These are phyloP conservation scores for Albula glossodonta DNA, from an alignment of 2,113 vertebrate species.

Conservation along the genomic window DNA sequence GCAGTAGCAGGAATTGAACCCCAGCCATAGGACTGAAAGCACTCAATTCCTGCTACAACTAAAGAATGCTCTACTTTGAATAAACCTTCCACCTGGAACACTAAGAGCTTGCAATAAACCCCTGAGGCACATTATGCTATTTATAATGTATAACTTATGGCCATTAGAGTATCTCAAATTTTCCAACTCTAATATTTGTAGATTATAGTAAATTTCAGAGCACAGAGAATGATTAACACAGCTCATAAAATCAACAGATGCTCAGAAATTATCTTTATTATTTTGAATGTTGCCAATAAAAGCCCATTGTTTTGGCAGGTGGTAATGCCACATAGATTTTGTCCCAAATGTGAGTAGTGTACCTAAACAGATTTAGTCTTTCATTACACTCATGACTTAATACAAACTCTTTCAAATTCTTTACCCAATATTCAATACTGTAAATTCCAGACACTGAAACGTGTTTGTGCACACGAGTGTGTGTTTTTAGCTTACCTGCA, in stretches of 20 bases:
- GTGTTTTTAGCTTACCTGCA: constrained; percentile 68
- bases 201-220: neutral
- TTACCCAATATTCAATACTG: no score
- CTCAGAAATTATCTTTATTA: constrained; percentile 18
- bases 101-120: no score
- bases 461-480: neutral
- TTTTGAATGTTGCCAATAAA: neutral
- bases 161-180: no score
- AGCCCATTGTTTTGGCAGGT: neutral
- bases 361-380: neutral
- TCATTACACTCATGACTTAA: neutral
- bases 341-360: neutral
- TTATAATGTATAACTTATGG: no score
- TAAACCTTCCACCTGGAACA: no score
- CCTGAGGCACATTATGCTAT: no score
- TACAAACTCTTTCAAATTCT: no score
- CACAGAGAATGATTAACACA: neutral
- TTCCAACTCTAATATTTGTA: neutral
- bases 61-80: no score
- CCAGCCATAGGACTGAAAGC: no score
- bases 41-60: no score
- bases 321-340: neutral
- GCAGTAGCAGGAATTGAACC: no score
- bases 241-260: constrained; percentile 8
- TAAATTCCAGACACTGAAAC: neutral